Percentiles rank a stretch among this genome's conserved stretches.
phyloP scores from a whole-genome alignment of 2,113 vertebrate species.

The Gracilinanus agilis region DNA sequence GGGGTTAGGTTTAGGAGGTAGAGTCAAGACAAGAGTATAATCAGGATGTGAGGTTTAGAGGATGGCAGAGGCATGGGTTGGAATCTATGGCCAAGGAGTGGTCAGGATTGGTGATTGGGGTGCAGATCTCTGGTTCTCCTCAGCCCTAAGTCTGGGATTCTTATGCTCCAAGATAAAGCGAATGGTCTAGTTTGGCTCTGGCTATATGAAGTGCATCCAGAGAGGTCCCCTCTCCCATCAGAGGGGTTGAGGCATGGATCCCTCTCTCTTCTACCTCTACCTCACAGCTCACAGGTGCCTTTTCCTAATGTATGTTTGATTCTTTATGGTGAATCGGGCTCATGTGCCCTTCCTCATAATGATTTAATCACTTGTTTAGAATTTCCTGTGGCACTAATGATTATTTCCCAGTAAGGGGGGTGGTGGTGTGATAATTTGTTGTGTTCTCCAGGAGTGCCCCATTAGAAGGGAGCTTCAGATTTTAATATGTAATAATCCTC shows the following conservation, averaged over 20 bases:
- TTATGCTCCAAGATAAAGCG: not conserved
- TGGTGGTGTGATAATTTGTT: constrained; percentile 61
- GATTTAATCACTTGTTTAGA: constrained; percentile 76
- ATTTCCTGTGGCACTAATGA: constrained; percentile 77
- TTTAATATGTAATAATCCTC: constrained; percentile 64
- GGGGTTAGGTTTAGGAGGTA: not conserved
- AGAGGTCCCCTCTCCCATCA: not conserved
- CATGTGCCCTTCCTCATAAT: constrained; percentile 47
- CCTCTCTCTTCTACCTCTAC: not conserved
- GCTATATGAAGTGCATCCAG: not conserved
- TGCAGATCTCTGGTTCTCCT: not conserved
- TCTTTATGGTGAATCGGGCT: constrained; percentile 40
- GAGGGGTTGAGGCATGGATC: not conserved
- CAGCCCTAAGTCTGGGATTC: not conserved
- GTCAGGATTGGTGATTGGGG: not conserved
- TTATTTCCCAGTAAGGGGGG: constrained; percentile 59
- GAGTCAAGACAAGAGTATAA: not conserved
- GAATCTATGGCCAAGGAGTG: not conserved
- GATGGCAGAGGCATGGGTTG: not conserved
- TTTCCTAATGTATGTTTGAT: constrained; percentile 3
- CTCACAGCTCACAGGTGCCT: constrained; percentile 7
- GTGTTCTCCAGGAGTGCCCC: constrained; percentile 29
- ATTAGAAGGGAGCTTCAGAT: constrained; percentile 57
- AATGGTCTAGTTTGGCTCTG: not conserved
- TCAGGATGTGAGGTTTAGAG: not conserved